Evolutionary conservation across 2,113 vertebrate species (phyloP).

Genomic region (Centropus unirufus): DNA sequence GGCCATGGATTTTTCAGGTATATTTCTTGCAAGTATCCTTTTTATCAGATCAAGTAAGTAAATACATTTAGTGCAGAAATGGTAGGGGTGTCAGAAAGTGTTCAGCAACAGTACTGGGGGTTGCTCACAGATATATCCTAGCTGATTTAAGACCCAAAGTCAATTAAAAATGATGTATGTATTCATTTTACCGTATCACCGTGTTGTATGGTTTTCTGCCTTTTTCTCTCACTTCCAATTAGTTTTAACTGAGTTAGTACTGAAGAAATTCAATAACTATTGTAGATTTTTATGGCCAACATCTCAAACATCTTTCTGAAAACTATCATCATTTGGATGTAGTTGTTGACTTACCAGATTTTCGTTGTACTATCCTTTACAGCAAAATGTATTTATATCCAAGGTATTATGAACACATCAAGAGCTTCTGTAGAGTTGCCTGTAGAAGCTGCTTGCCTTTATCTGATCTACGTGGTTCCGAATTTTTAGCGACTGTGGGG

Average conservation of each 20-base stretch:
- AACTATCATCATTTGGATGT: not conserved
- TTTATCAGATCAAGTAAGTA: not conserved
- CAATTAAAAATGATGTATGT: not conserved
- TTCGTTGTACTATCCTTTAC: not conserved
- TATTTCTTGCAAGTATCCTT: not conserved
- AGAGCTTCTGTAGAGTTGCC: not conserved
- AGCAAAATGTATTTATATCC: not conserved
- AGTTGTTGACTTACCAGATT: not conserved
- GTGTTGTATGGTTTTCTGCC: not conserved
- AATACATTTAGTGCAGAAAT: not conserved
- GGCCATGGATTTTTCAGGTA: not conserved
- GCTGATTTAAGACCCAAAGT: not conserved
- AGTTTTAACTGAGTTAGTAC: not conserved
- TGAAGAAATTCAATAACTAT: not conserved
- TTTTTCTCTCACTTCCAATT: not conserved
- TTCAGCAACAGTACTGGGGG: not conserved
- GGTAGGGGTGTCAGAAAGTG: not conserved
- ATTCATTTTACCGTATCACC: not conserved
- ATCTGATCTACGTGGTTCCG: not conserved
- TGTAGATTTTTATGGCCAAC: not conserved
- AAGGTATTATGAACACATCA: not conserved
- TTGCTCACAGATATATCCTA: not conserved
- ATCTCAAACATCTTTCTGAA: not conserved
- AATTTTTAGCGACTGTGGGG: not conserved
- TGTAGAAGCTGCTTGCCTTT: not conserved